Percentiles rank a stretch among this genome's conserved stretches.
Evolutionary conservation across 53 echinoderm and acorn worm species (phyloP).

Genomic region (Zoroaster sp.): DNA sequence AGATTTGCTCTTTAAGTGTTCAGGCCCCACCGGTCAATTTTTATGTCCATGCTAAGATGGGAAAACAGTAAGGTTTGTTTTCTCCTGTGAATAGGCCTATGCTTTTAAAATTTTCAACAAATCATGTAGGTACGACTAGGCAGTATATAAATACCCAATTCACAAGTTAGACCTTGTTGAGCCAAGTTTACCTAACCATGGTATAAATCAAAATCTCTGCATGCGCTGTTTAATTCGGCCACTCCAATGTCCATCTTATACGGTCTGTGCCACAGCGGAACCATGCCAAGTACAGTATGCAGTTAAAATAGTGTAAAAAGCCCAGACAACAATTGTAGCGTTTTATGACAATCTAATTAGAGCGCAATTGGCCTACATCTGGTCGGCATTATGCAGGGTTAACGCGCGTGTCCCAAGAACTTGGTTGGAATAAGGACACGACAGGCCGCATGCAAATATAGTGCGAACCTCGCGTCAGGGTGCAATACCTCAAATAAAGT

Average conservation of each 20-base stretch:
- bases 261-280: not conserved
- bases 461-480: not conserved
- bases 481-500: too few species aligned
- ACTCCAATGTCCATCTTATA: not conserved
- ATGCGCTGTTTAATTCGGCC: not conserved
- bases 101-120: too few species aligned
- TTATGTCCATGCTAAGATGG: too few species aligned
- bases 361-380: slow-evolving; percentile 3
- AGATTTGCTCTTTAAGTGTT: not conserved
- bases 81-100: too few species aligned
- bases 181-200: too few species aligned
- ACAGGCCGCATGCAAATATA: not conserved
- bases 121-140: too few species aligned
- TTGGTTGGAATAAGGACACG: not conserved
- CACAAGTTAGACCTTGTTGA: too few species aligned
- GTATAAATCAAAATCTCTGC: not conserved
- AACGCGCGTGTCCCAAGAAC: not conserved
- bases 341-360: slow-evolving; percentile 41
- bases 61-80: too few species aligned
- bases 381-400: not conserved
- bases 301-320: not conserved
- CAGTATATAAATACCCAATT: too few species aligned
- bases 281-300: not conserved
- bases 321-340: not conserved
- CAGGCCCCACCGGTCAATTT: too few species aligned